Percentiles rank a stretch among this genome's conserved stretches.
These are phyloP conservation scores for Conus ventricosus DNA, from an alignment of 1,140 invertebrate species.

Conservation along the genomic window DNA sequence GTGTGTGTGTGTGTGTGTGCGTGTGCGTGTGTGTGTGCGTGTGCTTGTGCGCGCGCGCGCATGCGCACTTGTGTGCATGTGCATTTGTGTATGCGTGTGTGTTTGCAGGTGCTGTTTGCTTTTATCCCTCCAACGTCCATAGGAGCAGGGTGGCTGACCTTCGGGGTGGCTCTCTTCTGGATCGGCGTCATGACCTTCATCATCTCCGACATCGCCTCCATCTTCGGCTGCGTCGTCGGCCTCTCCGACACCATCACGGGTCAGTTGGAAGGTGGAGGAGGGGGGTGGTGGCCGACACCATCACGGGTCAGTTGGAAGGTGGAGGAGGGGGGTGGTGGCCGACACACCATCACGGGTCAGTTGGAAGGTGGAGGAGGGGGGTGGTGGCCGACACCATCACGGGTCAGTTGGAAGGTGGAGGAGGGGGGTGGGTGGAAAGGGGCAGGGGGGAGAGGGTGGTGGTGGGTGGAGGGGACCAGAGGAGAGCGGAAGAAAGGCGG, in stretches of 20 bases:
- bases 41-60: no score
- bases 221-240: slow-evolving; percentile 82
- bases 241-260: slow-evolving; percentile 79
- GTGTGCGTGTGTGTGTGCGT: no score
- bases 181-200: slow-evolving; percentile 81
- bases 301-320: slow-evolving; percentile 74
- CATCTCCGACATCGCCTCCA: slow-evolving; percentile 80
- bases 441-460: no score
- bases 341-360: slow-evolving; percentile 78
- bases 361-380: no score
- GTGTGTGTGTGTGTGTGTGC: no score
- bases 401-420: no score
- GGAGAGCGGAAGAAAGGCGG: no score
- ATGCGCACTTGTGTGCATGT: no score
- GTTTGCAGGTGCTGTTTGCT: slow-evolving; percentile 79
- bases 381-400: no score
- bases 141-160: slow-evolving; percentile 81
- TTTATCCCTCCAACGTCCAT: slow-evolving; percentile 79
- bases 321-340: no score
- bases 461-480: no score
- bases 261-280: slow-evolving; percentile 47
- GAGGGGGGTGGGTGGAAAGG: no score
- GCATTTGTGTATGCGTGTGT: background rate
- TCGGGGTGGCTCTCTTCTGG: slow-evolving; percentile 77
- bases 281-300: slow-evolving; percentile 74